Percentiles rank a stretch among this genome's conserved stretches.
phyloP scores from a whole-genome alignment of 2,113 vertebrate species.

The Abramis brama region DNA sequence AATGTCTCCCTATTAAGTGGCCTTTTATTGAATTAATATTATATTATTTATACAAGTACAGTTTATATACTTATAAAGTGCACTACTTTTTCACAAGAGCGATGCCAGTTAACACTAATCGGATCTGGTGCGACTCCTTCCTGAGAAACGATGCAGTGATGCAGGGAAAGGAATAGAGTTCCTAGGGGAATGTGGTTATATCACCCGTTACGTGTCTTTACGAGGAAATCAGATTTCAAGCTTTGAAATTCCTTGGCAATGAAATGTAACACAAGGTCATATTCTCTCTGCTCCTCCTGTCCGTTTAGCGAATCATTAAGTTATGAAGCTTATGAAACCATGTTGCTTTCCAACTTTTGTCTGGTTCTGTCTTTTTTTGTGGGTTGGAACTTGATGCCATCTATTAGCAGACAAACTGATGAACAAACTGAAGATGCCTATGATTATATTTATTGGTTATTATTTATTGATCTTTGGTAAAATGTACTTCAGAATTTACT shows the following conservation, averaged over 20 bases:
- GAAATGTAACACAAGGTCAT: background rate
- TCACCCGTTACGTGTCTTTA: background rate
- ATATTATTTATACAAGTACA: background rate
- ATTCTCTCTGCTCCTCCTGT: background rate
- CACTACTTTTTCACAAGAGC: too few species aligned
- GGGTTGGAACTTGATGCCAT: background rate
- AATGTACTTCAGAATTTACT: too few species aligned
- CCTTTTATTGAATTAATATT: background rate
- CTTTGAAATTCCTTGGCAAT: background rate
- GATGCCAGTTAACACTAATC: background rate
- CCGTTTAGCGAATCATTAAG: background rate
- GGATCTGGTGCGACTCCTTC: background rate
- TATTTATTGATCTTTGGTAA: too few species aligned
- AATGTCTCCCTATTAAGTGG: background rate
- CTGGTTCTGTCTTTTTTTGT: background rate
- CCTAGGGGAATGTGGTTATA: background rate
- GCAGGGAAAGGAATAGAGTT: background rate
- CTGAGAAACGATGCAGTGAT: background rate
- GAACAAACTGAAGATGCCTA: background rate
- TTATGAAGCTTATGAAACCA: background rate
- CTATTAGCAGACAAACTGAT: background rate
- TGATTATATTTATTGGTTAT: background rate
- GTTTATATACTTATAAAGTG: background rate
- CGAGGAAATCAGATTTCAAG: constrained; percentile 5
- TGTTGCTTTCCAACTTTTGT: background rate